phyloP scores from a whole-genome alignment of 2,797 vertebrate genomes.

The Enoplosus armatus region DNA sequence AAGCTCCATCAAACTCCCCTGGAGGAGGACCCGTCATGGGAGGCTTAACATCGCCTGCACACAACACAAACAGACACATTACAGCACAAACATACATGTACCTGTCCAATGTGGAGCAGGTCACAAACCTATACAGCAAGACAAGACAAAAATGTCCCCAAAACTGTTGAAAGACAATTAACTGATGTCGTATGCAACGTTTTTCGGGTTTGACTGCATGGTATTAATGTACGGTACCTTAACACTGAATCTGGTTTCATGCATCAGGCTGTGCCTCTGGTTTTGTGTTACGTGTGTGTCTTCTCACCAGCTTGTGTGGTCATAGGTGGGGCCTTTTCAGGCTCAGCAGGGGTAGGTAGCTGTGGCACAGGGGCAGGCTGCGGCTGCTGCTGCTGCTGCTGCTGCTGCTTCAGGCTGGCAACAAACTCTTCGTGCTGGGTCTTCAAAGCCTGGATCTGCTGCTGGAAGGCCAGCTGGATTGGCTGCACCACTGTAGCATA shows the following conservation, averaged over 20 bases:
- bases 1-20: slow-evolving; percentile 88
- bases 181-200: too few relatives aligned
- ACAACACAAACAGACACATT: slow-evolving; percentile 9
- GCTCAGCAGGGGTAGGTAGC: slow-evolving; percentile 70
- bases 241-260: background rate
- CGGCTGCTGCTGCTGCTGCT: slow-evolving; percentile 66
- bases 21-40: slow-evolving; percentile 87
- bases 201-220: too few relatives aligned
- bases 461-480: slow-evolving; percentile 95
- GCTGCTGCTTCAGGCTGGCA: slow-evolving; percentile 88
- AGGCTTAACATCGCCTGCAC: slow-evolving; percentile 90
- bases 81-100: background rate
- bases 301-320: slow-evolving; percentile 84
- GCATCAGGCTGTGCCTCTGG: background rate
- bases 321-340: slow-evolving; percentile 71
- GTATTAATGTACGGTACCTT: background rate
- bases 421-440: slow-evolving; percentile 96
- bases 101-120: background rate
- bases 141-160: background rate
- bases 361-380: slow-evolving; percentile 76
- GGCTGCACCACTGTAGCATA: slow-evolving; percentile 94
- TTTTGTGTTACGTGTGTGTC: background rate
- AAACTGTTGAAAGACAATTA: too few relatives aligned
- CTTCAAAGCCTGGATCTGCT: slow-evolving; percentile 96
- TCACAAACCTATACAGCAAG: background rate